Base-by-base conservation (phyloP, 2,113 vertebrate species). In the Lasiurus cinereus region DNA sequence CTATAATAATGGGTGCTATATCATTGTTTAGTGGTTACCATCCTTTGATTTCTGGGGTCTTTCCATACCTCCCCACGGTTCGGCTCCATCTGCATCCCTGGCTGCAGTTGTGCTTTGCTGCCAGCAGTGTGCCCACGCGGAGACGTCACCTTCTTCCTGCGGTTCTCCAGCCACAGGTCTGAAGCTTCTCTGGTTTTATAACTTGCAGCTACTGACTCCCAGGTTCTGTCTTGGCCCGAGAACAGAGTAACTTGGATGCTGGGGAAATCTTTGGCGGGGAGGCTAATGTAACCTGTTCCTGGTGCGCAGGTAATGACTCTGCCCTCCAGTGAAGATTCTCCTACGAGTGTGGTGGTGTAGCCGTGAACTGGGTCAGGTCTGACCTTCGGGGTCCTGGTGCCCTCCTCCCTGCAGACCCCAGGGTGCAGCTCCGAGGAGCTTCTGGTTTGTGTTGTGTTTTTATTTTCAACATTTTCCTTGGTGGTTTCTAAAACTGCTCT, bases 1-100 rank as follows among this genome's bases (percentile, higher is more conserved):
- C 87, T 56, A 73, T 85, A 76, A 36, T 62, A 72, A 93, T 31
- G 31, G 93, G 96, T 96, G 92, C 92, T 96, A 62, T 56, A 8
- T 31, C 12, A 74, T 69, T 56, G 11, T 52, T 72, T 73, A 79
- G 43, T 43, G 36, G 24, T 85, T 52, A 21, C 15, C 24, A 13
- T 54, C 62, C 27, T 43, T 91, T 43, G 14, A 66, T 64, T 73
- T n/a, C 62, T 48, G 50, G n/a, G 31, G 8, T 29, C 46, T 19
- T 69, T 15, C 27, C 4, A 0, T 36, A 33, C 50, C 46, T 76
- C 13, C 31, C 9, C 29, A 0, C n/a, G 69, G 29, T 16, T 79
- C 72, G 24, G 0, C 31, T 52, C 54, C 54, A 43, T 43, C 50
- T 33, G 52, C 29, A n/a, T 27, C 22, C 7, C 2, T 24, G 62